Evolutionary conservation across 2,113 vertebrate species (phyloP).

Genomic region (Strix aluco): DNA sequence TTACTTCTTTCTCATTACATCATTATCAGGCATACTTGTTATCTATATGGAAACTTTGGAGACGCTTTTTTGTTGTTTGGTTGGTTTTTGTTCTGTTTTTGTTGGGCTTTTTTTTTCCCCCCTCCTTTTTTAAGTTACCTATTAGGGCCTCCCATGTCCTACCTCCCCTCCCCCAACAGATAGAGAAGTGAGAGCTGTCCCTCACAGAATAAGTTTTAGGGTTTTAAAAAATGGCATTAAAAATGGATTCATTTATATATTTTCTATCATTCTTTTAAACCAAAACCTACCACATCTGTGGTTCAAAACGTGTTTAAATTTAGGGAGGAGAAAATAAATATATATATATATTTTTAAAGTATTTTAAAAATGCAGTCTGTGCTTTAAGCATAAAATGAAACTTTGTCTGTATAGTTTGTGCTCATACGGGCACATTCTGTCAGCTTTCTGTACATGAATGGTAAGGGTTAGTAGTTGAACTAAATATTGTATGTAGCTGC

Average conservation of each 20-base stretch:
- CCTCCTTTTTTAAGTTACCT: not conserved
- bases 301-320: not conserved
- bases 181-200: not conserved
- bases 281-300: not conserved
- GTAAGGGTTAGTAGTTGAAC: not conserved
- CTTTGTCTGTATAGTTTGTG: not conserved
- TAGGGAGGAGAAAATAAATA: not conserved
- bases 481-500: not conserved
- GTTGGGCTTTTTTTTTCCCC: not conserved
- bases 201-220: not conserved
- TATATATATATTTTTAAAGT: not conserved
- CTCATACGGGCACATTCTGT: not conserved
- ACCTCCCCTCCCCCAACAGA: rapidly evolving
- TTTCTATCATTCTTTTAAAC: not conserved
- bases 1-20: not conserved
- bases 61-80: not conserved
- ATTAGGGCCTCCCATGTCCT: not conserved
- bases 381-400: not conserved
- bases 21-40: not conserved
- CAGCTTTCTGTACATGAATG: not conserved
- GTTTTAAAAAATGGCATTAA: not conserved
- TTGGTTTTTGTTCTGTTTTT: not conserved
- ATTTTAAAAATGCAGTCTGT: not conserved
- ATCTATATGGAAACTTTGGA: not conserved
- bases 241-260: rapidly evolving